Conservation (phyloP, 2,113 vertebrate species). For the Rhizomys pruinosus region DNA sequence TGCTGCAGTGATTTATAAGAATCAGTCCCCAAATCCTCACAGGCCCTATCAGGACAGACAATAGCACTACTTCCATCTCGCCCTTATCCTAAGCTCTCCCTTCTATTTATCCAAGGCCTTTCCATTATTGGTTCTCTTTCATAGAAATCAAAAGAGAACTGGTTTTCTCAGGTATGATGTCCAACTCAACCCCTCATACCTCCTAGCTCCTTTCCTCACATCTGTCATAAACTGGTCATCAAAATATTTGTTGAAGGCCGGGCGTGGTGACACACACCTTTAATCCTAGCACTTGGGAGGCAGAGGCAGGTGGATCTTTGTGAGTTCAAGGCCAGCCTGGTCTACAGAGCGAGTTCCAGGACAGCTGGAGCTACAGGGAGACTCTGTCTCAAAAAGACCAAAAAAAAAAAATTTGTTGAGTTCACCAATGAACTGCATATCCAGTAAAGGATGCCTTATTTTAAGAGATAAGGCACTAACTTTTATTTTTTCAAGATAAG, state of each 20-base stretch:
- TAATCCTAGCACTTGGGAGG: too few species aligned
- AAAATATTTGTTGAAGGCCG: constrained; percentile 25
- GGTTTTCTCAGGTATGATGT: not conserved
- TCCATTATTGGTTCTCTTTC: not conserved
- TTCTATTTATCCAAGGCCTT: constrained; percentile 12
- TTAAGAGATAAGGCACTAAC: not conserved
- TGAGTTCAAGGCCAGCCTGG: too few species aligned
- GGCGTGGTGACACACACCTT: too few species aligned
- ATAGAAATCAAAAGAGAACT: not conserved
- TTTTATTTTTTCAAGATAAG: constrained; percentile 2
- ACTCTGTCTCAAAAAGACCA: too few species aligned
- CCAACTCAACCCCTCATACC: not conserved
- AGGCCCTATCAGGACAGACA: not conserved
- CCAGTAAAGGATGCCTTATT: not conserved
- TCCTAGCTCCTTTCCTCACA: not conserved
- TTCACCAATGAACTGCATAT: not conserved
- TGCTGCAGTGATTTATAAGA: not conserved
- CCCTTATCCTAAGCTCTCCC: not conserved
- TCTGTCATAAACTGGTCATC: not conserved
- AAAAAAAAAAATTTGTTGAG: constrained; percentile 7
- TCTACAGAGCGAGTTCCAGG: too few species aligned
- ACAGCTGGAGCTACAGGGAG: too few species aligned
- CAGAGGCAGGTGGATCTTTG: too few species aligned
- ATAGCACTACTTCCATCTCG: not conserved
- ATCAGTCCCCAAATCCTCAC: not conserved